phyloP scores from a whole-genome alignment of 2,113 vertebrate species.

The Motacilla alba region DNA sequence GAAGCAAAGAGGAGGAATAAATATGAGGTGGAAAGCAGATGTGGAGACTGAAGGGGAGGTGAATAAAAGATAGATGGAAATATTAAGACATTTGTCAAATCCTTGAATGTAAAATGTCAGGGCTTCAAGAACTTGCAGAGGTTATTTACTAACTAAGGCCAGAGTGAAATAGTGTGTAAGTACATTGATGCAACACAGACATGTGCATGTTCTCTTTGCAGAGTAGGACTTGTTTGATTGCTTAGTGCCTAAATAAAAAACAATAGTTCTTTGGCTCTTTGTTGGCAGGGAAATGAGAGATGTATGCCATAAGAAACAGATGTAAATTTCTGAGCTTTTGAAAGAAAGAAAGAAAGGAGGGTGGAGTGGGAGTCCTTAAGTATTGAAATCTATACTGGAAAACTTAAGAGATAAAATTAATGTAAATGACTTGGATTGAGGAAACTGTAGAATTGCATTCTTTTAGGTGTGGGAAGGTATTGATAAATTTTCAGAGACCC shows the following conservation, averaged over 20 bases:
- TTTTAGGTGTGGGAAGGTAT: not conserved
- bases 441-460: not conserved
- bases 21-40: not conserved
- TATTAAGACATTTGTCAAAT: slow-evolving; percentile 43
- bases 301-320: not conserved
- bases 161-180: not conserved
- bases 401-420: not conserved
- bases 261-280: slow-evolving; percentile 19
- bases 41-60: not conserved
- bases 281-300: slow-evolving; percentile 21
- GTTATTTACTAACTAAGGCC: slow-evolving; percentile 49
- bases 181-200: not conserved
- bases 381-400: not conserved
- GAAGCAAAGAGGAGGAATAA: slow-evolving; percentile 43
- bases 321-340: slow-evolving; percentile 13
- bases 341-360: not conserved
- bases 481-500: not conserved
- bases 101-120: not conserved
- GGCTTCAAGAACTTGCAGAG: slow-evolving; percentile 1
- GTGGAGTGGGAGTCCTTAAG: not conserved
- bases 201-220: not conserved
- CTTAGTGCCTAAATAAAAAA: not conserved
- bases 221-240: not conserved
- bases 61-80: slow-evolving; percentile 32
- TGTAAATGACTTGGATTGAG: not conserved